A percentile compares a stretch with the other conserved stretches of the same genome.
These are phyloP conservation scores for Zingel zingel DNA, from an alignment of 2,113 vertebrate species.

Conservation along the genomic window DNA sequence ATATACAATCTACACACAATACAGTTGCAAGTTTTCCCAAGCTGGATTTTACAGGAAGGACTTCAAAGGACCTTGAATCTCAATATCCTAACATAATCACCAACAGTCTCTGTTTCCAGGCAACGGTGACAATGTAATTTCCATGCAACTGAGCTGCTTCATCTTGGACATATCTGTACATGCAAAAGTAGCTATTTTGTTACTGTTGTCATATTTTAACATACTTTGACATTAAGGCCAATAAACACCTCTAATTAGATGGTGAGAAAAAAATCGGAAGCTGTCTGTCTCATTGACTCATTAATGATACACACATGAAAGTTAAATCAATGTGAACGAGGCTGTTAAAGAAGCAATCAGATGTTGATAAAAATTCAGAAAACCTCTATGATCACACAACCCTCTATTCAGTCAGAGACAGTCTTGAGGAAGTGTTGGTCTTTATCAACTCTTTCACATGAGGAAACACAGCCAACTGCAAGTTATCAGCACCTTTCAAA, in stretches of 20 bases:
- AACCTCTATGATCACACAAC: conserved; percentile 3
- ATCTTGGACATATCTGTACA: conserved; percentile 31
- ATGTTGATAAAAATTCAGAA: conserved; percentile 12
- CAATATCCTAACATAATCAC: conserved; percentile 34
- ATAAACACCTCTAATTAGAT: conserved; percentile 31
- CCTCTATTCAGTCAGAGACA: conserved; percentile 5
- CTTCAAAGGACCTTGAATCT: conserved; percentile 57
- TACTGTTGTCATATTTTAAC: conserved; percentile 34
- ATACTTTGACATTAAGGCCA: conserved; percentile 23
- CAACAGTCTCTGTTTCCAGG: conserved; percentile 60
- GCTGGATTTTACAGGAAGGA: conserved; percentile 42
- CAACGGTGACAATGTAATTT: conserved; percentile 65
- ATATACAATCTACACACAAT: background rate
- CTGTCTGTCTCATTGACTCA: conserved; percentile 15
- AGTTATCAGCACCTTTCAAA: conserved; percentile 10
- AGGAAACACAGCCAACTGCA: background rate
- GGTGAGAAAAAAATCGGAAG: conserved; percentile 3
- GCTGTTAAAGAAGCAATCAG: conserved; percentile 29
- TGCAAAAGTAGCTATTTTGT: conserved; percentile 21
- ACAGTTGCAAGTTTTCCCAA: conserved; percentile 23
- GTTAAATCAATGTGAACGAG: conserved; percentile 13
- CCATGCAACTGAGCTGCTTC: conserved; percentile 43
- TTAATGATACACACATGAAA: conserved; percentile 35
- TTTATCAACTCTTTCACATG: background rate
- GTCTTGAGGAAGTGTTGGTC: background rate